These are phyloP conservation scores for Protobothrops flavoviridis DNA, from an alignment of 2,113 vertebrate genomes.

Conservation along the genomic window DNA sequence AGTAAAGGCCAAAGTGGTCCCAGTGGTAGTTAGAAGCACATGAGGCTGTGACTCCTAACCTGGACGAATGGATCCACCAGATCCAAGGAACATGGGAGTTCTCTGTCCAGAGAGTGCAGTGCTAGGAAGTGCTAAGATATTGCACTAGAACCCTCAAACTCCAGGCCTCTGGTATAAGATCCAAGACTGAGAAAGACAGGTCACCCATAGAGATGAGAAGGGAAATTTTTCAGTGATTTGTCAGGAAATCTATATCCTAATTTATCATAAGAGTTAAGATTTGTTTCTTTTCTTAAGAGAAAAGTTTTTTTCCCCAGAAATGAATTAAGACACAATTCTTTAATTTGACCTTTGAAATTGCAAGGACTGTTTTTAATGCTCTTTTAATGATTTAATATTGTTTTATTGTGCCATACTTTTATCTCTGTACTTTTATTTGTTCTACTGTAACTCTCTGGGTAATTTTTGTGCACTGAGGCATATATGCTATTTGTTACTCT, in stretches of 20 bases:
- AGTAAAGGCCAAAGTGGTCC: background rate
- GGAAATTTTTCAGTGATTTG: background rate
- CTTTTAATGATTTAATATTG: background rate
- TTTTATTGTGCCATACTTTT: background rate
- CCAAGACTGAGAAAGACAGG: background rate
- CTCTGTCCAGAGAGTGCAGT: background rate
- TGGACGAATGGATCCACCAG: background rate
- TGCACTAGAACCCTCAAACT: background rate
- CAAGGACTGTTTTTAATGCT: background rate
- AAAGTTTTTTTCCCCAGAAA: background rate
- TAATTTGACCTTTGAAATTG: background rate
- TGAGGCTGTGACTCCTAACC: background rate
- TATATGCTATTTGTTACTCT: background rate
- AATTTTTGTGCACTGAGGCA: background rate
- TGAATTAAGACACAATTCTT: background rate
- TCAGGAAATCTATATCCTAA: background rate
- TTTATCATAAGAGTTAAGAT: background rate
- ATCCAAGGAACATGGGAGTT: background rate
- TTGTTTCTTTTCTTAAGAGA: background rate
- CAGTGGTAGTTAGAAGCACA: background rate
- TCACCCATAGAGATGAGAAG: background rate
- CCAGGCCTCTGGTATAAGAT: background rate
- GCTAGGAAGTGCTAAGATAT: background rate
- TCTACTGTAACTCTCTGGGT: background rate
- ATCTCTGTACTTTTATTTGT: background rate